A percentile compares a stretch with the other conserved stretches of the same genome.
These are phyloP conservation scores for Helleia helle DNA, from an alignment of 2,888 invertebrate species.

Conservation along the genomic window DNA sequence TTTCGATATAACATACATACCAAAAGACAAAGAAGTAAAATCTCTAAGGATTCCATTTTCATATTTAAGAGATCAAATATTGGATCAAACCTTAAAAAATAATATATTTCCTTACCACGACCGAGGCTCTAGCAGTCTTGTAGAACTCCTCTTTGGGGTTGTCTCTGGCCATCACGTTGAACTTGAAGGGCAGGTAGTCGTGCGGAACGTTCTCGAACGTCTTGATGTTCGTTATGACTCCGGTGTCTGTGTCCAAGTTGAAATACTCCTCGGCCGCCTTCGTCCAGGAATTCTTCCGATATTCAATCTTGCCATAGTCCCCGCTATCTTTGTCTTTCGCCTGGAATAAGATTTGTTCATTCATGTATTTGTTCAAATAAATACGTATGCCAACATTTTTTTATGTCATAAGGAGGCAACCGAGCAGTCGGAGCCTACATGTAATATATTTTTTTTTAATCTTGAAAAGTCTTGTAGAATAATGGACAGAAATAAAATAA, in stretches of 20 bases:
- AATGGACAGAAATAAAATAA: too few species aligned
- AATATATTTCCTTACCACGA: slow-evolving; percentile 73
- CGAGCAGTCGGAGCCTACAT: too few species aligned
- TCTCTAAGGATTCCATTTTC: too few species aligned
- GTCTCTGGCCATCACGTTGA: slow-evolving; percentile 82
- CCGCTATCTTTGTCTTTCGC: slow-evolving; percentile 92
- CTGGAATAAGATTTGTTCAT: slow-evolving; percentile 50
- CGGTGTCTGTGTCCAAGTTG: slow-evolving; percentile 80
- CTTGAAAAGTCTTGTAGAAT: too few species aligned
- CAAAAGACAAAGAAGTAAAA: too few species aligned
- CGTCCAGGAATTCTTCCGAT: slow-evolving; percentile 70
- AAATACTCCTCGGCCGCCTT: slow-evolving; percentile 78
- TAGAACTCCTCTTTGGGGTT: slow-evolving; percentile 79
- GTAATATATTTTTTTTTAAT: too few species aligned
- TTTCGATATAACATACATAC: too few species aligned
- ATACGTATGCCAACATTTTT: too few species aligned
- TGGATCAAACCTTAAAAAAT: too few species aligned
- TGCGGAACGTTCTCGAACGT: slow-evolving; percentile 79
- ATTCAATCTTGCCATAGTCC: slow-evolving; percentile 85
- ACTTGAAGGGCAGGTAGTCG: slow-evolving; percentile 80
- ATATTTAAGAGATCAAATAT: too few species aligned
- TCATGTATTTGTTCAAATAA: too few species aligned
- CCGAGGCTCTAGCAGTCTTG: slow-evolving; percentile 76
- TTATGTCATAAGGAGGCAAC: too few species aligned
- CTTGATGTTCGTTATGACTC: slow-evolving; percentile 82